A percentile compares a stretch with the other conserved stretches of the same genome.
Conservation (phyloP, 2,797 vertebrate species). For the Taeniopygia guttata region DNA sequence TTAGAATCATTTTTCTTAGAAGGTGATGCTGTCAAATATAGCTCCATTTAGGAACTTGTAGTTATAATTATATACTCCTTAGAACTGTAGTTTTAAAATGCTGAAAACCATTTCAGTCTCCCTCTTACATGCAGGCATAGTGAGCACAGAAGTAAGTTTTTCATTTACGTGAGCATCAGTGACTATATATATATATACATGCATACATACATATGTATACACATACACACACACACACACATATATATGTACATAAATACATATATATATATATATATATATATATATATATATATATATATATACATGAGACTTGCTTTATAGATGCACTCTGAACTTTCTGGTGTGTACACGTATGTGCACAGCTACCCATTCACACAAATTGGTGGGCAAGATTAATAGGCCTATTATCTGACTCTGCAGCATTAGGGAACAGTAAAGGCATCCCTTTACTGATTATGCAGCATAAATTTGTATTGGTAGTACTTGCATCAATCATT, state of each 20-base stretch:
- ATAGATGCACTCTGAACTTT: neutral
- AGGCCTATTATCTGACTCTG: neutral
- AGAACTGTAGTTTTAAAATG: neutral
- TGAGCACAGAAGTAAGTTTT: neutral
- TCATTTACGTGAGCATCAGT: neutral
- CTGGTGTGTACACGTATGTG: fast-evolving
- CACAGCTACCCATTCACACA: neutral
- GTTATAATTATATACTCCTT: neutral
- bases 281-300: fast-evolving
- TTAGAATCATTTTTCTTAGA: neutral
- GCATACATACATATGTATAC: neutral
- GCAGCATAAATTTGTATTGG: neutral
- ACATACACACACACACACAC: too few relatives aligned
- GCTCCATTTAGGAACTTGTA: neutral
- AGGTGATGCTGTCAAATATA: neutral
- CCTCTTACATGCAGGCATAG: neutral
- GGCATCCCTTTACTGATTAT: neutral
- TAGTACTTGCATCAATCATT: neutral
- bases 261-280: fast-evolving
- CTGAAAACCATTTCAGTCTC: neutral
- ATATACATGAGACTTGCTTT: neutral
- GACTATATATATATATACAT: too few relatives aligned
- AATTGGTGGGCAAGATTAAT: neutral
- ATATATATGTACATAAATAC: too few relatives aligned
- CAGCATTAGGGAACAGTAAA: neutral